These are phyloP conservation scores for Chrysomela aeneicollis DNA, from an alignment of 2,888 invertebrate genomes.

Conservation along the genomic window DNA sequence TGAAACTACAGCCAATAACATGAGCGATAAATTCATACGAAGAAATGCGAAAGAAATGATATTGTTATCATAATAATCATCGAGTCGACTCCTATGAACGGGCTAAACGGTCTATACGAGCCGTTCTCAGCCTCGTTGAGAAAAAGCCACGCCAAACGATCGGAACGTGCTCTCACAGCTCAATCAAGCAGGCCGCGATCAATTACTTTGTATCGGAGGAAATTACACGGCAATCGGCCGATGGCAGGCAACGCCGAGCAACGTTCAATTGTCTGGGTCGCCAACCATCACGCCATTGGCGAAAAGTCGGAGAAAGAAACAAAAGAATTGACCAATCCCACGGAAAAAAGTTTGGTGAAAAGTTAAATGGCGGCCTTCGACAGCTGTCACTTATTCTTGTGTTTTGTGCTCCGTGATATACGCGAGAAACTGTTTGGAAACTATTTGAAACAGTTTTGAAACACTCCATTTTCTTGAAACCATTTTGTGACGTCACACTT, in stretches of 20 bases:
- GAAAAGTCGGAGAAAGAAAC: constrained; percentile 1
- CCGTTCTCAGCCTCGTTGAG: background rate
- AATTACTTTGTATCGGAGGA: constrained; percentile 20
- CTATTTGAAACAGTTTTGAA: too few species aligned
- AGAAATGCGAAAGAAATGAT: too few species aligned
- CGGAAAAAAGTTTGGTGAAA: too few species aligned
- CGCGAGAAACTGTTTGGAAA: too few species aligned
- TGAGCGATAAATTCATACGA: too few species aligned
- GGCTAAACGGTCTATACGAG: background rate
- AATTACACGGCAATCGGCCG: constrained; percentile 15
- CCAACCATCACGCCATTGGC: background rate
- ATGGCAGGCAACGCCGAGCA: background rate
- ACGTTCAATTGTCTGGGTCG: constrained; percentile 6
- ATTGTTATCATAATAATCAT: too few species aligned
- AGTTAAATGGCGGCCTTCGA: too few species aligned
- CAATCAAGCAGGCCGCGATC: constrained; percentile 16
- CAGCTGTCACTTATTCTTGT: too few species aligned
- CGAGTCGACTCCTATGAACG: background rate
- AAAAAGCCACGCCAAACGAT: constrained; percentile 19
- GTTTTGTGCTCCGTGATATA: too few species aligned
- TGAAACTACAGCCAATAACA: too few species aligned
- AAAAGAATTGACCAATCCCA: background rate
- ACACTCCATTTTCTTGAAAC: too few species aligned
- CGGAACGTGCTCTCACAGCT: constrained; percentile 19
- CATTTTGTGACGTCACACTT: too few species aligned